Base-by-base conservation (phyloP, 1,140 invertebrate species). In the Drosophila busckii region DNA sequence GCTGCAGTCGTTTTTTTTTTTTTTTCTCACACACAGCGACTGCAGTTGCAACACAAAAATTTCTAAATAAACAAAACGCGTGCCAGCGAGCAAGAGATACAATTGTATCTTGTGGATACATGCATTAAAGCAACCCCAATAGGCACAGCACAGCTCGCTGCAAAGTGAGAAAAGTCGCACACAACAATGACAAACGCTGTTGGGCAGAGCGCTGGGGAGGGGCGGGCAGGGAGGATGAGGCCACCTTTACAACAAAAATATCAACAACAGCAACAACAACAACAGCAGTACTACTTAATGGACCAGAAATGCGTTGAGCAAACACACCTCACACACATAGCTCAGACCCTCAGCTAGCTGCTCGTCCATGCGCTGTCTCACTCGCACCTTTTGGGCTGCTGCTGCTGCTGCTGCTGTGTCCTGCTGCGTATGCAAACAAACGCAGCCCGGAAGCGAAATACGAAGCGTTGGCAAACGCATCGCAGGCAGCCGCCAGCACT, bases 151-250 rank as follows among this genome's bases (percentile, higher is more conserved):
- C n/a, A n/a, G n/a, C n/a, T n/a, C n/a, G n/a, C 7, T 10, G 28
- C 60, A 35, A 80, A 80, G 75, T 80, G 75, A 80, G 75, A 80
- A 80, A 80, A 80, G 64, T 80, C 75, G 75, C 75, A 80, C 75
- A 80, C 75, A 80, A 53, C 58, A 69, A 75, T 75, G 75, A 75
- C 70, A 70, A 76, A 75, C 66, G 65, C 35, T 55, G 50, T 29
- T 32, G 20, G 55, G 29, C 15, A 22, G 9, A 15, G 17, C 10
- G 10, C 3, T 8, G 2, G 9, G 42, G 29, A 13, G 13, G 16
- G 15, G 50, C 9, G 20, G 37, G 19, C 17, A 20, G 55, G 35
- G 55, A 40, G 20, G 53, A 12, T 26, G 5, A 19, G 10, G 54
- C 31, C 48, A 75, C 70, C 70, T 76, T 68, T 64, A 45, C 48